A percentile compares a stretch with the other conserved stretches of the same genome.
Conservation (phyloP, 2,888 invertebrate genomes). For the Heliconius ethilla region DNA sequence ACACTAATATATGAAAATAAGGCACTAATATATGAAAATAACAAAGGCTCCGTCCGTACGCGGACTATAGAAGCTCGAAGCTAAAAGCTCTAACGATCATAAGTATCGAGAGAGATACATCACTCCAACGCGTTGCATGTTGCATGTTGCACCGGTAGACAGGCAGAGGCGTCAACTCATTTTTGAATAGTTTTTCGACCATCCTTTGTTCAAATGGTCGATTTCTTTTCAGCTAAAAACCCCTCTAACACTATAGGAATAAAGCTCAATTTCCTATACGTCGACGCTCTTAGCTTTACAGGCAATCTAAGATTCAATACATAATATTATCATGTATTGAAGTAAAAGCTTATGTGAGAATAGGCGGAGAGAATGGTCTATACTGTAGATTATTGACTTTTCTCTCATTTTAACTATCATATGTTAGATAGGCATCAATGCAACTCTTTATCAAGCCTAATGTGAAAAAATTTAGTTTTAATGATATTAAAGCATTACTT, state of each 20-base stretch:
- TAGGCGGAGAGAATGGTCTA: background rate
- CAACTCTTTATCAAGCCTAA: background rate
- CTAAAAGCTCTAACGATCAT: background rate
- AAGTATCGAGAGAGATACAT: constrained; percentile 4
- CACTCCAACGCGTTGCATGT: background rate
- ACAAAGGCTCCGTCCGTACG: background rate
- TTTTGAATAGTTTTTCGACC: constrained; percentile 35
- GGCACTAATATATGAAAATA: background rate
- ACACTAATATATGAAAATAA: background rate
- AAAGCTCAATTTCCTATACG: background rate
- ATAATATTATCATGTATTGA: background rate
- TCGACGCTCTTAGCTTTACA: background rate
- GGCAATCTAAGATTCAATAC: background rate
- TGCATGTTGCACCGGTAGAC: background rate
- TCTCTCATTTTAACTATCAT: background rate
- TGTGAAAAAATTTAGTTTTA: too few species aligned
- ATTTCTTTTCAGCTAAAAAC: background rate
- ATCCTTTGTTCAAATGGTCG: constrained; percentile 21
- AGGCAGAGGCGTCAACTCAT: constrained; percentile 37
- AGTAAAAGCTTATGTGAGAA: background rate
- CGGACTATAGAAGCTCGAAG: background rate
- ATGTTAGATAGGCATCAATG: background rate
- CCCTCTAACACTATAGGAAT: background rate
- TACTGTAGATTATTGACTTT: background rate
- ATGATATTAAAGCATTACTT: too few species aligned